A percentile compares a stretch with the other conserved stretches of the same genome.
Evolutionary conservation across 2,113 vertebrate species (phyloP).

Genomic region (Amphilophus citrinellus): DNA sequence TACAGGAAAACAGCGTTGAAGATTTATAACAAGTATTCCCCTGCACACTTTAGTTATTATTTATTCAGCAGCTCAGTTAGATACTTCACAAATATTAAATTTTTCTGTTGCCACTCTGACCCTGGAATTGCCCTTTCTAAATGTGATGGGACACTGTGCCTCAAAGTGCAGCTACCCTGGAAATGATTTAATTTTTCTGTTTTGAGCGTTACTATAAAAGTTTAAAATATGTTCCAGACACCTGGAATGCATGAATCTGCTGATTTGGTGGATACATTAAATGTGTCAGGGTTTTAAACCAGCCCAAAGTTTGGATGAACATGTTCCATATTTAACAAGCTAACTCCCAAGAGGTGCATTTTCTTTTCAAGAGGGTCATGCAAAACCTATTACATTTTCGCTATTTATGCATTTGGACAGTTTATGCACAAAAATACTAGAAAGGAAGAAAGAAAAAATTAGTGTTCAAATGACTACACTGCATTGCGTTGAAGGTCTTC

Average conservation of each 20-base stretch:
- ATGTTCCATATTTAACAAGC: not conserved
- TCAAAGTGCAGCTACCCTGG: not conserved
- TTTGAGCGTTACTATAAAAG: not conserved
- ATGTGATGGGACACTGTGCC: not conserved
- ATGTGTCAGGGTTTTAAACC: not conserved
- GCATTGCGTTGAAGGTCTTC: not conserved
- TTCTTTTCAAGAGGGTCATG: not conserved
- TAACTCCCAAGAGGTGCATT: not conserved
- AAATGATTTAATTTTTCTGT: not conserved
- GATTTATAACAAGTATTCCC: not conserved
- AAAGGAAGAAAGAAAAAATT: not conserved
- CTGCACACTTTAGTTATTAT: not conserved
- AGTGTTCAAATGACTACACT: not conserved
- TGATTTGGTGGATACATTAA: not conserved
- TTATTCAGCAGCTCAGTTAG: not conserved
- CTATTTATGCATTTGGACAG: not conserved
- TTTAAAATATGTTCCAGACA: not conserved
- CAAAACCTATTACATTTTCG: not conserved
- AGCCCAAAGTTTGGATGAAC: not conserved
- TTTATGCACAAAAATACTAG: too few species aligned
- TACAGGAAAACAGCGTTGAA: not conserved
- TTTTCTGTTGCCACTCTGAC: constrained; percentile 7
- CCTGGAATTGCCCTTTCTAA: not conserved
- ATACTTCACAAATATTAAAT: constrained; percentile 12
- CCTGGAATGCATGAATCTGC: not conserved